Evolutionary conservation across 2,113 vertebrate species (phyloP).

Genomic region (western clawed frog (Xenopus tropicalis)): UCB_Xtro_10.0 CM004444.2:35754001-35754500

Average conservation of each 20-base stretch:
- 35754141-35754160: constrained; percentile 30
- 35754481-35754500: too few species aligned
- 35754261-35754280: constrained; percentile 10
- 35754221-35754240: constrained; percentile 37
- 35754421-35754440: not conserved
- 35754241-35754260: constrained; percentile 11
- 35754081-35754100: constrained; percentile 34
- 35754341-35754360: constrained; percentile 26
- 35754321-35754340: constrained; percentile 23
- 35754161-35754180: constrained; percentile 35
- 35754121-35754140: constrained; percentile 14
- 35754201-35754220: constrained; percentile 36
- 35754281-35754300: constrained; percentile 1
- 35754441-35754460: too few species aligned
- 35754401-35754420: not conserved
- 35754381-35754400: not conserved
- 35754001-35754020: constrained; percentile 16
- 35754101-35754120: constrained; percentile 36
- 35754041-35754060: constrained; percentile 16
- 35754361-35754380: not conserved
- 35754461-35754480: too few species aligned
- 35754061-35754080: constrained; percentile 16
- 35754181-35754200: constrained; percentile 35
- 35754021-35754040: constrained; percentile 27
- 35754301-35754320: constrained; percentile 9